Conservation (phyloP, 2,888 invertebrate genomes). For the Strigamia maritima region DNA sequence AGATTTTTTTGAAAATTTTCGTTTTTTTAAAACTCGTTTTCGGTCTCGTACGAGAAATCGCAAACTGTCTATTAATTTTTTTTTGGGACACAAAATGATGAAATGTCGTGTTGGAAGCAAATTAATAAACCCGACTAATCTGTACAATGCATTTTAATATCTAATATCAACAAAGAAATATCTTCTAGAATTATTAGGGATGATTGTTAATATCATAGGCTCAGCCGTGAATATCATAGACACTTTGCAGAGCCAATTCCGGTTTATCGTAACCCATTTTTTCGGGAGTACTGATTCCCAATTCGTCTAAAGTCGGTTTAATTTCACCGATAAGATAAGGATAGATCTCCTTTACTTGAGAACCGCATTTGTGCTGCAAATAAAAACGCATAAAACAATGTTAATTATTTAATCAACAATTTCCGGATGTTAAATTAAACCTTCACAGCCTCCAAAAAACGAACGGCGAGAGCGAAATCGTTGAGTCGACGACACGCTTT, state of each 20-base stretch:
- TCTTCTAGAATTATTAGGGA: background rate
- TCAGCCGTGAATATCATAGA: conserved; percentile 60
- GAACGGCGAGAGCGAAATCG: conserved; percentile 86
- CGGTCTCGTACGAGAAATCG: too few relatives aligned
- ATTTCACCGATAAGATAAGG: conserved; percentile 87
- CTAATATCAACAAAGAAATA: background rate
- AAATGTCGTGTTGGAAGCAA: too few relatives aligned
- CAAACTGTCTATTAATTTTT: too few relatives aligned
- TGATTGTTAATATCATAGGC: background rate
- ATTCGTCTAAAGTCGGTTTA: conserved; percentile 83
- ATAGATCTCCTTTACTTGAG: conserved; percentile 70
- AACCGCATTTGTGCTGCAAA: conserved; percentile 71
- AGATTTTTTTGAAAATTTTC: too few relatives aligned
- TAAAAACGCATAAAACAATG: too few relatives aligned
- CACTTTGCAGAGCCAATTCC: conserved; percentile 77
- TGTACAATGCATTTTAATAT: background rate
- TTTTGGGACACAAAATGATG: too few relatives aligned
- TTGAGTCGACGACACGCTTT: conserved; percentile 90
- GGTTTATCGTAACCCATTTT: conserved; percentile 97
- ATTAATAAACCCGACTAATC: too few relatives aligned
- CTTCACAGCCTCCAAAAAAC: conserved; percentile 88
- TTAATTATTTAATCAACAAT: background rate
- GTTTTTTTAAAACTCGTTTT: too few relatives aligned
- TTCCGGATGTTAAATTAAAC: conserved; percentile 45
- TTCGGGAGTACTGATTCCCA: conserved; percentile 90